Base-by-base conservation (phyloP, 2,797 vertebrate genomes). In the Dallia pectoralis region DNA sequence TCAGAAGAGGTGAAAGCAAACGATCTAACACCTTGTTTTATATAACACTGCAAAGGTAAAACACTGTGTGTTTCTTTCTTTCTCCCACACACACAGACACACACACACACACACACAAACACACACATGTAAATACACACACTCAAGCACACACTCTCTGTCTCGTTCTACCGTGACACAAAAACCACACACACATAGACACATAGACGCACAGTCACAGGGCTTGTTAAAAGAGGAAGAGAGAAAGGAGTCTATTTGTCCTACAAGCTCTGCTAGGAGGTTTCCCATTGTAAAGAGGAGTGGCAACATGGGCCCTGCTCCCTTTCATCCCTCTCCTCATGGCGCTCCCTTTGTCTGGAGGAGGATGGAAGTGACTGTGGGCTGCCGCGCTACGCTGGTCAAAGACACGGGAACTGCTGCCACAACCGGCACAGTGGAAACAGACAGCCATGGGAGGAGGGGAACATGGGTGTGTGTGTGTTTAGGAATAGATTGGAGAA, bases 201-300 rank as follows among this genome's bases (percentile, higher is more conserved):
- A 62, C 22, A 82, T 72, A 74, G 72, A 77, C 67, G 74, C 74
- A 81, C 74, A 73, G 69, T 74, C 67, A 79, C 22, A 2, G 70
- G 56, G 77, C 88, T 88, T 69, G 73, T 69, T 74, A 69, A 69
- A 65, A 59, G 61, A 47, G 19, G 66, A 76, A 84, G 79, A 81
- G 78, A 88, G 78, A 85, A 84, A 83, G 36, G 27, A 78, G 86
- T 81, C 83, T 89, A 87, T 91, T 91, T 92, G 88, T 88, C 89
- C 86, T 87, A 86, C 85, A 88, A 81, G 86, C 87, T 90, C 78
- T 76, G 86, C 82, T 81, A 91, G 86, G 86, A 89, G 83, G 74
- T 83, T 85, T 36, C 87, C 88, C 88, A 89, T 93, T 93, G 91
- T 91, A 90, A 91, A 76, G 84, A 86, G 83, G 87, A 90, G 88